Conservation (phyloP, 2,888 invertebrate species). For the Melanostoma scalare region DNA sequence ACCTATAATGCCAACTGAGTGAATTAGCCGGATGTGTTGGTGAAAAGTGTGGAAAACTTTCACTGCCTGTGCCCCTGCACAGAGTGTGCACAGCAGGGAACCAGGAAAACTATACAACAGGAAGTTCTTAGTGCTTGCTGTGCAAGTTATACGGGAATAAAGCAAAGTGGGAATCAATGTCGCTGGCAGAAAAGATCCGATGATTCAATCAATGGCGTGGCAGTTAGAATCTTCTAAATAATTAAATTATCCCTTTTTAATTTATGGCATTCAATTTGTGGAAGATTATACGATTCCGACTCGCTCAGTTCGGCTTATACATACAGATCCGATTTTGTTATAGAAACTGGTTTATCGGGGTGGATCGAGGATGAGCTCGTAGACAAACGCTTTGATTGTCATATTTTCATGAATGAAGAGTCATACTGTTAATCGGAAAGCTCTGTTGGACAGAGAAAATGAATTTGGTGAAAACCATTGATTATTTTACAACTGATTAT, state of each 20-base stretch:
- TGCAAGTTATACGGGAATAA: conserved; percentile 5
- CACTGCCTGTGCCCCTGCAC: conserved; percentile 17
- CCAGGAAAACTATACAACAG: conserved; percentile 49
- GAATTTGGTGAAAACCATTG: too few species aligned
- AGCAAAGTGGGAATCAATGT: conserved; percentile 70
- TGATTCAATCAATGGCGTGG: conserved; percentile 61
- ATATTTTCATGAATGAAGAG: too few species aligned
- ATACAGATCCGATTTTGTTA: conserved; percentile 5
- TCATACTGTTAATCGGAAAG: too few species aligned
- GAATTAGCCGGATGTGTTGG: conserved; percentile 67
- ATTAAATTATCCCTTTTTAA: conserved; percentile 63
- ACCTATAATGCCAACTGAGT: conserved; percentile 32
- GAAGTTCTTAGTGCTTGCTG: conserved; percentile 47
- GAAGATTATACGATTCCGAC: conserved; percentile 31
- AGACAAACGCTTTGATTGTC: too few species aligned
- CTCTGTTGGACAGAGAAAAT: too few species aligned
- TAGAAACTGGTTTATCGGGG: neutral
- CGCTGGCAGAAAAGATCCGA: conserved; percentile 36
- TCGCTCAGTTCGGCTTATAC: conserved; percentile 18
- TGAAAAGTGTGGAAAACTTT: conserved; percentile 67
- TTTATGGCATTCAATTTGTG: conserved; percentile 59
- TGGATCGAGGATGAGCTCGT: neutral
- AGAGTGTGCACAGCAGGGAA: conserved; percentile 20
- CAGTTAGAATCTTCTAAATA: conserved; percentile 52
- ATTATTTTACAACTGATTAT: too few species aligned